Evolutionary conservation across 2,797 vertebrate genomes (phyloP).

Genomic region (Lates japonicus): DNA sequence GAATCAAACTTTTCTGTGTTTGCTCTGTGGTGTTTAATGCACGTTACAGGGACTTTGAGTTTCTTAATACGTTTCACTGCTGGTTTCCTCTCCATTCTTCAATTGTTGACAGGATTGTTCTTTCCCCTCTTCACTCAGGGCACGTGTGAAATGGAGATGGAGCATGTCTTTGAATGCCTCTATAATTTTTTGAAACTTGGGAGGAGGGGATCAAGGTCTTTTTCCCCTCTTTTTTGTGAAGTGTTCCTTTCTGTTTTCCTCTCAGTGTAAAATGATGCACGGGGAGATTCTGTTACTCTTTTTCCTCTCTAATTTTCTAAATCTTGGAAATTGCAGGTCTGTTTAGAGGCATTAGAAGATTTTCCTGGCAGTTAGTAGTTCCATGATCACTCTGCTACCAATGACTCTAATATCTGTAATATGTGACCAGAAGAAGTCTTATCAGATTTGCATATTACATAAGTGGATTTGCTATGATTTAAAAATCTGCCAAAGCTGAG

Average conservation of each 20-base stretch:
- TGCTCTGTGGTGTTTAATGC: conserved; percentile 41
- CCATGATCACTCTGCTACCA: conserved; percentile 68
- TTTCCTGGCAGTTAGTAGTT: conserved; percentile 79
- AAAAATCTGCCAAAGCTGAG: conserved; percentile 51
- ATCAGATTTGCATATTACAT: conserved; percentile 78
- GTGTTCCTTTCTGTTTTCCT: conserved; percentile 67
- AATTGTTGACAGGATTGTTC: conserved; percentile 50
- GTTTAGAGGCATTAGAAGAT: conserved; percentile 69
- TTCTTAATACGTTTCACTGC: conserved; percentile 35
- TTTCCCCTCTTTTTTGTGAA: conserved; percentile 28
- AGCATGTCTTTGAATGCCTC: conserved; percentile 51
- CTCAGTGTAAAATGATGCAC: conserved; percentile 59
- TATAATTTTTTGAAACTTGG: conserved; percentile 35
- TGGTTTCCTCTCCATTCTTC: conserved; percentile 46
- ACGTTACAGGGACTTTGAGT: conserved; percentile 33
- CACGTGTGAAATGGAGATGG: conserved; percentile 41
- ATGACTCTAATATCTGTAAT: conserved; percentile 63
- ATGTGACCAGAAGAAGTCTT: conserved; percentile 62
- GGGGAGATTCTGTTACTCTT: conserved; percentile 63
- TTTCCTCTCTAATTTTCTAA: conserved; percentile 68
- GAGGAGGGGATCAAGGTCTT: conserved; percentile 43
- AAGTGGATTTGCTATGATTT: conserved; percentile 65
- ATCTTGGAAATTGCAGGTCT: conserved; percentile 71
- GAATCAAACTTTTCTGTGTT: conserved; percentile 44
- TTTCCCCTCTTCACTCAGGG: conserved; percentile 33